phyloP scores from a whole-genome alignment of 1,140 invertebrate genomes.

The Hyphantria cunea region DNA sequence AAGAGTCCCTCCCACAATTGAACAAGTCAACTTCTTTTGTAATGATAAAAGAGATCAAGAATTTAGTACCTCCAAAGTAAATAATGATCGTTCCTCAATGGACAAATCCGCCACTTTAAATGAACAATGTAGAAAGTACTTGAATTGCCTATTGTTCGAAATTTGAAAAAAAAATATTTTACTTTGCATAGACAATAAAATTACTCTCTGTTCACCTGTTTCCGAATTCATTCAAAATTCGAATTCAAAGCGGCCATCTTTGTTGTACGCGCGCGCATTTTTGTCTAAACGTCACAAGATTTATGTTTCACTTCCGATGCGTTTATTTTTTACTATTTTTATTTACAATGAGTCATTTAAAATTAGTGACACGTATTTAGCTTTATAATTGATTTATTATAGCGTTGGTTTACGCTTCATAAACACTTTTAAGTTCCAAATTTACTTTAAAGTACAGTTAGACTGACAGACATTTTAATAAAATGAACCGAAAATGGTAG shows the following conservation, averaged over 20 bases:
- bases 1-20: too few relatives aligned
- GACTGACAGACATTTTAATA: too few relatives aligned
- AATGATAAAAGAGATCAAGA: too few relatives aligned
- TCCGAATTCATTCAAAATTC: conserved; percentile 9
- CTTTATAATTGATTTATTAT: conserved; percentile 13
- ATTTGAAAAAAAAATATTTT: not conserved
- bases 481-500: too few relatives aligned
- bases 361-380: conserved; percentile 17
- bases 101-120: too few relatives aligned
- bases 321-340: conserved; percentile 21
- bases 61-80: too few relatives aligned
- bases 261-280: conserved; percentile 37
- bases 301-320: conserved; percentile 49
- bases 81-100: too few relatives aligned
- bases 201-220: conserved; percentile 3
- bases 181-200: conserved; percentile 7
- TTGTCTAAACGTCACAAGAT: conserved; percentile 41
- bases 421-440: not conserved
- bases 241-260: conserved; percentile 5
- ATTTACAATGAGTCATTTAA: conserved; percentile 17
- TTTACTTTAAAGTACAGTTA: not conserved
- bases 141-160: not conserved
- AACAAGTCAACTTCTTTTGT: too few relatives aligned
- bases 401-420: conserved; percentile 2
- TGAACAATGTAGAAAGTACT: not conserved